These are phyloP conservation scores for Rhadina sibilatrix DNA, from an alignment of 2,113 vertebrate genomes.

Conservation along the genomic window DNA sequence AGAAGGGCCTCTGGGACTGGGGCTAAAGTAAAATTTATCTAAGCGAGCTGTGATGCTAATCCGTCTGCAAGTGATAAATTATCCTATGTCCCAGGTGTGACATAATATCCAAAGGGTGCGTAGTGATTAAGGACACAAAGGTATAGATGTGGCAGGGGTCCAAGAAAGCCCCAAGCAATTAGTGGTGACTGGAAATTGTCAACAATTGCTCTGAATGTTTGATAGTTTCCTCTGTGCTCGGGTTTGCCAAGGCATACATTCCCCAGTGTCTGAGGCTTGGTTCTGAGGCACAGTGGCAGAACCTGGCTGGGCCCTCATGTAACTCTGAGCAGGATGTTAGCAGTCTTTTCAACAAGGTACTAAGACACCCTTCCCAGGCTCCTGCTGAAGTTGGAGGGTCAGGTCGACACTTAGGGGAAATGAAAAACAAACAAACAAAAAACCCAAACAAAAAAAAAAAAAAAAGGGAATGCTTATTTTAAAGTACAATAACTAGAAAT, in stretches of 20 bases:
- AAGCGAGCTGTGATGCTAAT: slow-evolving; percentile 69
- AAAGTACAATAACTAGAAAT: background rate
- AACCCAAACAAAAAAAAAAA: background rate
- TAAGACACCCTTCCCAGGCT: background rate
- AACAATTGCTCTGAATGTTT: slow-evolving; percentile 65
- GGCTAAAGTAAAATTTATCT: slow-evolving; percentile 73
- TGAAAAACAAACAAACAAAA: background rate
- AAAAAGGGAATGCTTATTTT: background rate
- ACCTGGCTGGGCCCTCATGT: background rate
- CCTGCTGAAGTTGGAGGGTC: background rate
- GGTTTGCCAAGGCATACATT: slow-evolving; percentile 39
- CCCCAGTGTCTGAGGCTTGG: background rate
- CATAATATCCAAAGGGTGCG: slow-evolving; percentile 71
- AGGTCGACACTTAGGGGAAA: background rate
- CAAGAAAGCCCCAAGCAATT: slow-evolving; percentile 71
- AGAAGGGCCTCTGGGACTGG: slow-evolving; percentile 70
- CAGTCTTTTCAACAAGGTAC: background rate
- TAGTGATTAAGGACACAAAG: slow-evolving; percentile 73
- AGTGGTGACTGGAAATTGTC: slow-evolving; percentile 76
- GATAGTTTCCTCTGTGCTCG: slow-evolving; percentile 56
- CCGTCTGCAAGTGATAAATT: slow-evolving; percentile 77
- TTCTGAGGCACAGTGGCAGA: background rate
- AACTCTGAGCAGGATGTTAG: background rate
- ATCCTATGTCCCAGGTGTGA: slow-evolving; percentile 72
- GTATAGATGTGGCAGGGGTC: slow-evolving; percentile 70